Evolutionary conservation across 2,888 invertebrate genomes (phyloP), one percentile per base, ranked within the genome.

Genomic region (Epinotia nisella): DNA sequence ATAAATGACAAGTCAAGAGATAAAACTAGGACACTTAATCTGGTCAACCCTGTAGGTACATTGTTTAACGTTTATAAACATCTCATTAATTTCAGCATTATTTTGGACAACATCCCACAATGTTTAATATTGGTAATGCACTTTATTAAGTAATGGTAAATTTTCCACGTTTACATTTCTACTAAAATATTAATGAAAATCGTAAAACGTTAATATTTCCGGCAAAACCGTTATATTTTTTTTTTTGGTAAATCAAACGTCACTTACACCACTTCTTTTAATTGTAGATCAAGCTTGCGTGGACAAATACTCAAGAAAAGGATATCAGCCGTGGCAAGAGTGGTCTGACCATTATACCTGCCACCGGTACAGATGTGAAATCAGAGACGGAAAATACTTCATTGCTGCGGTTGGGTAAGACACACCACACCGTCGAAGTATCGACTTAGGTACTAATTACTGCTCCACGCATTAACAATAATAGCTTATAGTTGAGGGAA

Each of bases 281-380:
- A 56, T 81, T 79, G 29, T 80, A 93, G 93, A 92, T 81, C 93
- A 93, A 87, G 93, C 93, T 0, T 93, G 93, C 74, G 92, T 93
- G 1, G 93, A 93, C 70, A 93, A 93, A 83, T 93, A 93, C 74
- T 93, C 93, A n/a, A 88, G 93, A 75, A 93, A 93, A 82, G 93
- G 93, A 1, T 93, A 93, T 74, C 93, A 93, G 74, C 93, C 93
- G 0, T 93, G 93, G 93, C 93, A 93, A 64, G 93, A 93, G 72
- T 93, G 93, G 93, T 93, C 93, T 0, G 93, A 93, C 74, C 93
- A 93, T 74, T 93, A 93, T 75, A 93, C 93, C 0, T 93, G 93
- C 75, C 93, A 93, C 71, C 78, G 93, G 41, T 93, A 93, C 75
- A 81, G 93, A 80, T 93, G 93, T 75, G 93, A 93, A 76, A 93